These are phyloP conservation scores for Antedon bifida DNA, from an alignment of 35 echinoderm and acorn worm species.

Conservation along the genomic window DNA sequence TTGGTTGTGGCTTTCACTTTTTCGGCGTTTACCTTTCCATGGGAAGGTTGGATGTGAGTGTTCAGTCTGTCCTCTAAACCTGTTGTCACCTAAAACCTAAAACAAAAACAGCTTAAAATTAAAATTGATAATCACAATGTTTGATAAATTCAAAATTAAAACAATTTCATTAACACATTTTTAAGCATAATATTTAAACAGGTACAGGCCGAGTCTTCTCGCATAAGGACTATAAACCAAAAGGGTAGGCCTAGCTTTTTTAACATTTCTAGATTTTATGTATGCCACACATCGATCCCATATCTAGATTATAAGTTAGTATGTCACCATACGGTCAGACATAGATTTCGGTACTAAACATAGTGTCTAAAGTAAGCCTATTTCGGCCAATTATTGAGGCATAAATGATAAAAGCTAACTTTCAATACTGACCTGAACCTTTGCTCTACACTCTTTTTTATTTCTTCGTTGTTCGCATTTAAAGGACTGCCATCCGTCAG, in stretches of 20 bases:
- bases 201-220: no score
- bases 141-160: background rate
- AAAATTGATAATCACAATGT: background rate
- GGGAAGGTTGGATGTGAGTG: slow-evolving; percentile 12
- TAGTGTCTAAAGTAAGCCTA: background rate
- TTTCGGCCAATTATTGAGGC: background rate
- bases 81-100: slow-evolving; percentile 15
- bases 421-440: slow-evolving; percentile 4
- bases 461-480: slow-evolving; percentile 22
- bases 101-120: background rate
- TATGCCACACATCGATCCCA: no score
- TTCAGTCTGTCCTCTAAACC: background rate
- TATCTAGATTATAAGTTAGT: no score
- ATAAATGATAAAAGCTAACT: background rate
- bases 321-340: no score
- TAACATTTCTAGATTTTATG: no score
- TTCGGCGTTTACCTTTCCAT: slow-evolving; percentile 4
- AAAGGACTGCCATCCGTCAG: slow-evolving; percentile 6
- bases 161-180: background rate
- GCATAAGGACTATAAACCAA: no score
- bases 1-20: slow-evolving; percentile 5
- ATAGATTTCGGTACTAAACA: no score
- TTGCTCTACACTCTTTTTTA: background rate
- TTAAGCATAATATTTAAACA: no score
- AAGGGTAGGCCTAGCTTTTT: no score